Base-by-base conservation (phyloP, 1,140 invertebrate genomes). In the Yoshiicerus persimilis region DNA sequence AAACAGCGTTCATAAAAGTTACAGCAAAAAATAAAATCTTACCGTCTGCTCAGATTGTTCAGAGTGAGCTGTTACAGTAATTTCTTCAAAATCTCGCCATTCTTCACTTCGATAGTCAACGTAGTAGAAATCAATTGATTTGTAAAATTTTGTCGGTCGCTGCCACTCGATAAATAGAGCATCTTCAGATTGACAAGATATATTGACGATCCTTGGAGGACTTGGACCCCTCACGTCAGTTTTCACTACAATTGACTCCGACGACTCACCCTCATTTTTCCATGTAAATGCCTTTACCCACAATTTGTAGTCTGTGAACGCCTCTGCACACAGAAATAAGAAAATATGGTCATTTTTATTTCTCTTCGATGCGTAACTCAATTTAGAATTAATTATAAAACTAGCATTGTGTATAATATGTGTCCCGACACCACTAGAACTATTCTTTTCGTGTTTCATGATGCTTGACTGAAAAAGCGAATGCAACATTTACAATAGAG, bases 191-290 rank as follows among this genome's bases (percentile, higher is more conserved):
- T 96, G 95, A 92, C 97, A 98, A 13, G 96, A 96, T 23, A 97
- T 92, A 92, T 97, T 97, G 23, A 96, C 92, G 91, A 98, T 96
- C 88, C 94, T 92, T 0, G 97, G 97, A 4, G 96, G 93, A 89
- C 95, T 95, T 9, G 97, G 97, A 4, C 96, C 96, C 77, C 93
- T 94, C 39, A 98, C 95, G 92, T 98, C 97, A 1, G 97, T 97
- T 86, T 94, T 94, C 36, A 96, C 95, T 83, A 94, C 94, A 75
- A 97, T 94, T 3, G 94, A 93, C 89, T 95, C 94, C 10, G 96
- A 97, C 32, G 94, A 93, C 90, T 95, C 94, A 56, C 96, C 96
- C 92, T 96, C 95, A 92, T 96, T 94, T 91, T 95, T 95, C 91
- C 93, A 93, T 10, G 95, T 96, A 91, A 94, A 95, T 20, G 96